Percentiles rank a stretch among this genome's conserved stretches.
Evolutionary conservation across 2,888 invertebrate genomes (phyloP).

Genomic region (Hermaeophaga mercurialis): DNA sequence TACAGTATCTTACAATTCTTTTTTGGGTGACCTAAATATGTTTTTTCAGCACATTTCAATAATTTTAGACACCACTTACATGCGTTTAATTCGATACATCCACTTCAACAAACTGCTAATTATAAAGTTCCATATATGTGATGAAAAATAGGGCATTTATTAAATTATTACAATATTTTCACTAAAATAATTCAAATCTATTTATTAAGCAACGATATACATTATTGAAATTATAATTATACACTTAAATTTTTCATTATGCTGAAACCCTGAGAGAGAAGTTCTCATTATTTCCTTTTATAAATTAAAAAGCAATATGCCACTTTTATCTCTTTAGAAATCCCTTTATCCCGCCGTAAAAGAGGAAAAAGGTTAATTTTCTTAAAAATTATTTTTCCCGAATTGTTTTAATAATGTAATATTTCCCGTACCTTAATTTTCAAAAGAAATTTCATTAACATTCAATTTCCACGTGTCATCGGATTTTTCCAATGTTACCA

Average conservation of each 20-base stretch:
- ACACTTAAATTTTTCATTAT: not conserved
- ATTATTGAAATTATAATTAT: not conserved
- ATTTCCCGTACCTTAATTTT: not conserved
- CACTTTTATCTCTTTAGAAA: not conserved
- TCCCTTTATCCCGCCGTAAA: not conserved
- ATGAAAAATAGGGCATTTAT: not conserved
- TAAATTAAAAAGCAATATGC: constrained; percentile 2
- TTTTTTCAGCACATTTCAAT: no score
- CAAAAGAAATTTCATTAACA: constrained; percentile 6
- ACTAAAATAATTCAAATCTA: no score
- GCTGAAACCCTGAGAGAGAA: not conserved
- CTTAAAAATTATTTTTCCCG: not conserved
- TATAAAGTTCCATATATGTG: no score
- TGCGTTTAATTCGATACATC: no score
- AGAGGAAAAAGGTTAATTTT: constrained; percentile 7
- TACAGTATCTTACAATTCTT: no score
- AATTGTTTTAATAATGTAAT: constrained; percentile 14
- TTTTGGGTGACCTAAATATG: no score
- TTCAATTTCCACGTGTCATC: constrained; percentile 13
- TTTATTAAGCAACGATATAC: no score
- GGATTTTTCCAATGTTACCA: constrained; percentile 7
- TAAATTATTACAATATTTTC: no score
- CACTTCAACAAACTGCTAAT: no score
- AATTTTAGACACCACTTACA: no score
- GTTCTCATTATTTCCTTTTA: not conserved